These are phyloP conservation scores for Maccullochella peelii DNA, from an alignment of 2,113 vertebrate genomes.

Conservation along the genomic window DNA sequence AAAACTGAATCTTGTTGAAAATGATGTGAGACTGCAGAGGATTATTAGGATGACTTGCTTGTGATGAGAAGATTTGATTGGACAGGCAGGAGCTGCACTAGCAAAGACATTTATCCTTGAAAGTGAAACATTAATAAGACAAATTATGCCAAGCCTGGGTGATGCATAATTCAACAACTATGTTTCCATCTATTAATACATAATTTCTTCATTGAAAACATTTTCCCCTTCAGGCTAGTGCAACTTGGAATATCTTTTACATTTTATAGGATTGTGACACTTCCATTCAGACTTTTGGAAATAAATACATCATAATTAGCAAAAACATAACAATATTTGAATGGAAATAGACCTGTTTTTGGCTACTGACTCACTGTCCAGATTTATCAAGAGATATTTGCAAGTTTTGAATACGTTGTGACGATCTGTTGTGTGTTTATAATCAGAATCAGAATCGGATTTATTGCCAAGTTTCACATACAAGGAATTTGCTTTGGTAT, in stretches of 20 bases:
- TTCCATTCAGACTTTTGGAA: conserved; percentile 5
- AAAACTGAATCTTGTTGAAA: conserved; percentile 15
- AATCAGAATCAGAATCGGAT: too few relatives aligned
- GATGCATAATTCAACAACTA: conserved; percentile 60
- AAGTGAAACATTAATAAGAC: conserved; percentile 53
- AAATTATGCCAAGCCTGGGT: conserved; percentile 32
- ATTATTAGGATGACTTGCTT: conserved; percentile 1
- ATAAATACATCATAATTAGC: neutral
- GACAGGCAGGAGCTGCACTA: conserved; percentile 25
- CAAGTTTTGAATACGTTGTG: neutral
- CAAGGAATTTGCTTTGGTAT: too few relatives aligned
- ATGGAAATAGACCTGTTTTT: neutral
- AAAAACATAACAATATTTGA: neutral
- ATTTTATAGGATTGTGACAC: neutral
- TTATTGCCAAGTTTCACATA: too few relatives aligned
- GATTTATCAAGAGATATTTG: neutral
- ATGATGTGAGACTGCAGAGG: conserved; percentile 30
- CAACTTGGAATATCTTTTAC: neutral
- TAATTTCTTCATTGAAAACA: conserved; percentile 41
- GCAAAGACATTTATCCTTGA: conserved; percentile 32
- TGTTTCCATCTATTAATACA: conserved; percentile 44
- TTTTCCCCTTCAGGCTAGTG: conserved; percentile 12
- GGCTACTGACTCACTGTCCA: neutral
- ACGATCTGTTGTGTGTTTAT: neutral
- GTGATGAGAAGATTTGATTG: conserved; percentile 22